Base-by-base conservation (phyloP, 2,888 invertebrate genomes). In the Limnephilus rhombicus region DNA sequence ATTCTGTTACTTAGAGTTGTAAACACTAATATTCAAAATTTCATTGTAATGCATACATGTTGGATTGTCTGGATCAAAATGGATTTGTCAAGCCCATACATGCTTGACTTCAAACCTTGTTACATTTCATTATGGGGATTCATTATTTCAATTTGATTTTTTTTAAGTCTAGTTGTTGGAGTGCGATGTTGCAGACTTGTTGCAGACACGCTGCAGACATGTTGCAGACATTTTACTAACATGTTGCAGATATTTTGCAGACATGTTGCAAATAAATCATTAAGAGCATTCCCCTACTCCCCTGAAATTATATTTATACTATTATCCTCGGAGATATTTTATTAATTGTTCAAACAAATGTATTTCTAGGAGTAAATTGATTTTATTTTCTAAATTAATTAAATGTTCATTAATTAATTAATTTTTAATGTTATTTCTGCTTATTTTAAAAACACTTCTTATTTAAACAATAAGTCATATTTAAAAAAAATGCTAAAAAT, bases 271-370 rank as follows among this genome's bases (percentile, higher is more conserved):
- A 18, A 7, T 68, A 68, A 68, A 24, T 68, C 68, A 68, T 68
- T 68, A 68, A 68, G 68, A 68, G 68, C 68, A 68, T 68, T 68
- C 68, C 68, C 68, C 68, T n/a, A 53, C 68, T n/a, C 68, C 68
- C 68, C 68, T 68, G 68, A 68, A 68, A 68, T 68, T 68, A 68
- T 68, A n/a, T 68, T 68, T 68, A 68, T 68, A 68, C 68, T 68
- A 68, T 68, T 68, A n/a, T 68, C 68, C 24, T 68, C 9, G 68
- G 68, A 68, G 68, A 68, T 68, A 68, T 68, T 68, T 68, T 68
- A 68, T 68, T 68, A 9, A 68, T 68, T 24, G 68, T 68, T 68
- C 68, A 68, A 68, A 68, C 24, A 68, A 68, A 68, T 68, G 68
- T 68, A 68, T 24, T n/a, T 68, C n/a, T 68, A 68, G 68, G 68